Percentiles rank a stretch among this genome's conserved stretches.
Conservation (phyloP, 2,888 invertebrate species). For the Ichneumon xanthorius region DNA sequence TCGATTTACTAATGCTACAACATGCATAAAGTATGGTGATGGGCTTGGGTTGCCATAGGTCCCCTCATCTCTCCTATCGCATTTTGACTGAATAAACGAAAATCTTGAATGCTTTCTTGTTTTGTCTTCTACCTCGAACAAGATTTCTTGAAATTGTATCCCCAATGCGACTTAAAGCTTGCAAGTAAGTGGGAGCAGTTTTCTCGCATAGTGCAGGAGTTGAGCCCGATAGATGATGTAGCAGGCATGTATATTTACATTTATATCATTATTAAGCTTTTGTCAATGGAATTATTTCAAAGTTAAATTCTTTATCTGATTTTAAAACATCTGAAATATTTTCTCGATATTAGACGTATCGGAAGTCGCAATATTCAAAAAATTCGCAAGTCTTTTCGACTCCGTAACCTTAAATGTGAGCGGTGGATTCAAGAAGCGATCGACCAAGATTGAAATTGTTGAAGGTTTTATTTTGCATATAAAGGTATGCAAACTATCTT, state of each 20-base stretch:
- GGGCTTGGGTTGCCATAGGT: too few relatives aligned
- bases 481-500: not conserved
- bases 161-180: conserved; percentile 6
- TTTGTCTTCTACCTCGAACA: conserved; percentile 6
- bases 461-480: conserved; percentile 26
- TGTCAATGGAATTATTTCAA: not conserved
- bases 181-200: conserved; percentile 2
- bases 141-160: conserved; percentile 24
- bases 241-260: not conserved
- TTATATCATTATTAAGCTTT: not conserved
- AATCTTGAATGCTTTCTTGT: not conserved
- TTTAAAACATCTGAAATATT: not conserved
- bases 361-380: conserved; percentile 3
- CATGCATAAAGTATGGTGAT: not conserved
- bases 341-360: conserved; percentile 6
- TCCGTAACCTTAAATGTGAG: conserved; percentile 11
- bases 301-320: not conserved
- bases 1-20: not conserved
- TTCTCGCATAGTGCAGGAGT: conserved; percentile 1
- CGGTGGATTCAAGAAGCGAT: not conserved
- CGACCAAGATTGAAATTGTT: conserved; percentile 20
- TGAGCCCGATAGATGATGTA: not conserved
- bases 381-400: conserved; percentile 2
- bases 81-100: not conserved
- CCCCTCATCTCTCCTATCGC: not conserved